Evolutionary conservation across 1,140 invertebrate genomes (phyloP).

Genomic region (Drosophila orena): DNA sequence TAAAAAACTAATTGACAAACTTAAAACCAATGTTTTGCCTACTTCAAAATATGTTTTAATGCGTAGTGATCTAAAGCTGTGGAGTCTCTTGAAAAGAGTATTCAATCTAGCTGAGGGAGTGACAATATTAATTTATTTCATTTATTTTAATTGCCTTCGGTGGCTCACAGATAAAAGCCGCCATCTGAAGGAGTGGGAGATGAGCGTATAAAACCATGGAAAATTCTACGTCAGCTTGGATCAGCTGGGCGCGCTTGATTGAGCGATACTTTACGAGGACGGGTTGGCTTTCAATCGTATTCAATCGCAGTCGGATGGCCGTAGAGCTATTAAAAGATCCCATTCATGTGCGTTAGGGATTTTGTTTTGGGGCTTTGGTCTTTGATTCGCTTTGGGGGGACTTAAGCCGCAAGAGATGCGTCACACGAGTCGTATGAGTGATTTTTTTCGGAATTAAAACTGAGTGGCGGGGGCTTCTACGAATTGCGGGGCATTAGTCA

Average conservation of each 20-base stretch:
- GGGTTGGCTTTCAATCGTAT: conserved; percentile 52
- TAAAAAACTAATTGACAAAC: no score
- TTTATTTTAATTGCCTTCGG: conserved; percentile 75
- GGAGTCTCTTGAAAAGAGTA: conserved; percentile 10
- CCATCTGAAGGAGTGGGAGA: conserved; percentile 15
- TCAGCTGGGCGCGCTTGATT: conserved; percentile 52
- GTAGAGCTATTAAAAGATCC: conserved; percentile 54
- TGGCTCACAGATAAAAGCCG: conserved; percentile 73
- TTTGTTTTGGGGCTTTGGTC: conserved; percentile 35
- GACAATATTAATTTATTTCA: conserved; percentile 78
- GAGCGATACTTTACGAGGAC: conserved; percentile 75
- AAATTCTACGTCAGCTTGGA: conserved; percentile 21
- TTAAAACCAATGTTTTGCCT: no score
- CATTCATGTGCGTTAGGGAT: conserved; percentile 39
- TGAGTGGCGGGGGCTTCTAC: conserved; percentile 25
- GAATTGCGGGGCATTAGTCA: conserved; percentile 38
- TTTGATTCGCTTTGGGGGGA: conserved; percentile 60
- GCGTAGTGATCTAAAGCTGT: neutral
- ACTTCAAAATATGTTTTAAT: no score
- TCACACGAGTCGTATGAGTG: conserved; percentile 60
- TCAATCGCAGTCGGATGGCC: conserved; percentile 10
- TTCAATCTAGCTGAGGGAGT: conserved; percentile 44
- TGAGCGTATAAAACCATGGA: conserved; percentile 18
- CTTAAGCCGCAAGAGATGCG: conserved; percentile 33
- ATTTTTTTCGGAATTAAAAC: conserved; percentile 50